phyloP scores from a whole-genome alignment of 1,140 invertebrate species.

The Brachionus asplanchnoidis region DNA sequence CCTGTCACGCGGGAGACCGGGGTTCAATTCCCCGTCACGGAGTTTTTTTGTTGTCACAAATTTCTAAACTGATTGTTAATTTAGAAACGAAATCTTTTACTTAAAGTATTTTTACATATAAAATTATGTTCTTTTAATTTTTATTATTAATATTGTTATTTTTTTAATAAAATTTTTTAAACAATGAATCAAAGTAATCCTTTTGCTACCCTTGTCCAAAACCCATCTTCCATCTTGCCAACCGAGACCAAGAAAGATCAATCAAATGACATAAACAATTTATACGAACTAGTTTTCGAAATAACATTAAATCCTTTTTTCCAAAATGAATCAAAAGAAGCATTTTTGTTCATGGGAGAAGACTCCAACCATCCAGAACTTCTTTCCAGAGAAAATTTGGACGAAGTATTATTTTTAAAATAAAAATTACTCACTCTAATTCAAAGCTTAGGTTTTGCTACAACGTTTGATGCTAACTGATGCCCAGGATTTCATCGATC shows the following conservation, averaged over 20 bases:
- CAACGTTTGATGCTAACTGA: constrained; percentile 22
- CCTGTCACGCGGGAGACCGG: constrained; percentile 15
- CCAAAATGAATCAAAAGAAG: not conserved
- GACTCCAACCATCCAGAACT: not conserved
- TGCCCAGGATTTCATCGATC: not conserved
- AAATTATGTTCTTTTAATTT: not conserved
- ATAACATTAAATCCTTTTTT: not conserved
- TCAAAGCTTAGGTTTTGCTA: not conserved
- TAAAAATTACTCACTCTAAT: not conserved
- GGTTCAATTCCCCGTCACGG: constrained; percentile 28
- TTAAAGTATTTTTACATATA: not conserved
- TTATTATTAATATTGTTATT: not conserved
- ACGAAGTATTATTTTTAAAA: not conserved
- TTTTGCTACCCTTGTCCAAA: not conserved
- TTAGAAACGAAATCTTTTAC: not conserved
- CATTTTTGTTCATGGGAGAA: not conserved
- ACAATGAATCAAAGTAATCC: not conserved
- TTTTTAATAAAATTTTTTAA: not conserved
- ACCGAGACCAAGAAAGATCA: not conserved
- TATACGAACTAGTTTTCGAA: not conserved
- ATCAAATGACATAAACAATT: not conserved
- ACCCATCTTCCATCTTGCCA: not conserved
- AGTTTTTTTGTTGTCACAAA: not conserved
- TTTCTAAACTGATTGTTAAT: not conserved
- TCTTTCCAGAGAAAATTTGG: not conserved